Percentiles rank a stretch among this genome's conserved stretches.
Evolutionary conservation across 1,140 invertebrate species (phyloP).

Genomic region (Oreohelix idahoensis): DNA sequence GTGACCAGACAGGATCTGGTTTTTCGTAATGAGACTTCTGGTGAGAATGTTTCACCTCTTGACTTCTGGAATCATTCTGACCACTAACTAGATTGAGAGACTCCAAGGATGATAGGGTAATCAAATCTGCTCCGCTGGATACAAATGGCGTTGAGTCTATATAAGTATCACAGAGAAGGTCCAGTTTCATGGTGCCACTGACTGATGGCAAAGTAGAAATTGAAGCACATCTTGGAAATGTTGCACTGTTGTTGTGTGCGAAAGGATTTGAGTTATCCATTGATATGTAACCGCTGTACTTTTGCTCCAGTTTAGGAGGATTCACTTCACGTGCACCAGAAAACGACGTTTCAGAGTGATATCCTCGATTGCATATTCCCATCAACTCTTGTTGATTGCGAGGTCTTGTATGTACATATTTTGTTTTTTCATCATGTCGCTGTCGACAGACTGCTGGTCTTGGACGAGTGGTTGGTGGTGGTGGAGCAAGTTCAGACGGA

Average conservation of each 20-base stretch:
- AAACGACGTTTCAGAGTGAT: not conserved
- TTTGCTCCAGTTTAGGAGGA: not conserved
- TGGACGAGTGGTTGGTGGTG: not conserved
- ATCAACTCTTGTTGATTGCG: not conserved
- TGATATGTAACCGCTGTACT: not conserved
- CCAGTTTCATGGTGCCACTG: not conserved
- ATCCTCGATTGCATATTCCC: not conserved
- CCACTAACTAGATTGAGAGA: not conserved
- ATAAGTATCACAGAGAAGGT: not conserved
- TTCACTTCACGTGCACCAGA: not conserved
- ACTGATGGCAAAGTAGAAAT: not conserved
- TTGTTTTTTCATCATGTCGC: not conserved
- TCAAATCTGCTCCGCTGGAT: not conserved
- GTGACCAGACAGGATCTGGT: not conserved
- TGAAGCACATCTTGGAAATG: not conserved
- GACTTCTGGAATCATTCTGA: not conserved
- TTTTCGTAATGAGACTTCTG: not conserved
- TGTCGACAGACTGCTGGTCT: not conserved
- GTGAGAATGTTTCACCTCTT: not conserved
- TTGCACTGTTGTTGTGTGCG: not conserved
- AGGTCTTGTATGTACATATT: not conserved
- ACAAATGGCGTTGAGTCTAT: not conserved
- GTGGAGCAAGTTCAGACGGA: not conserved
- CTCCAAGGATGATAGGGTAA: not conserved
- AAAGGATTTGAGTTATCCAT: not conserved